Base-by-base conservation (phyloP, 2,888 invertebrate species). In the Stenodera caucasica region DNA sequence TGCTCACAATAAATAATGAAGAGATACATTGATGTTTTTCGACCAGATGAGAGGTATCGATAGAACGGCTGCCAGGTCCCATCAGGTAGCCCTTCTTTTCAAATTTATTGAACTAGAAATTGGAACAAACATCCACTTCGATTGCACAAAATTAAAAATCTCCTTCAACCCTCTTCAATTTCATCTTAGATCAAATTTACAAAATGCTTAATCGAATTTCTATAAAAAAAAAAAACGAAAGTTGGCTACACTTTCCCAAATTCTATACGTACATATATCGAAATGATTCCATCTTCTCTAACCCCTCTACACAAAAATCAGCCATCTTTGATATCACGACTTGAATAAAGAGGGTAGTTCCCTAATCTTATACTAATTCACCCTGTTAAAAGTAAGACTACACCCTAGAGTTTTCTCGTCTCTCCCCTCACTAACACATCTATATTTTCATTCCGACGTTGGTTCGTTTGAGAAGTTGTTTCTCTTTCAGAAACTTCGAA, bases 321-420 rank as follows among this genome's bases (percentile, higher is more conserved):
- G 75, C 75, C 75, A 75, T 74, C 74, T 75, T 75, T 73, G 73
- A 72, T 74, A 73, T 70, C 70, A 70, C 68, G 63, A 69, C 67
- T 61, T 68, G 69, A 72, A 73, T 70, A 67, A 67, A 63, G 70
- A 72, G 72, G 73, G 74, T 71, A 71, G 70, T 70, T 70, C 73
- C 73, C 75, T 74, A 74, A 74, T 73, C 75, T 71, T 73, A 66
- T 66, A 72, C 71, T 75, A 75, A 75, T 75, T 75, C 74, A 74
- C 74, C 75, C 75, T 75, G 73, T 75, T 72, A 73, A 67, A 70
- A 70, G 73, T 70, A 74, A 75, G 73, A 67, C 72, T 75, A 75
- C 74, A 75, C 75, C 74, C 73, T 70, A 70, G 66, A 53, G 35
- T 58, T 64, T 59, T 53, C 53, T 54, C 59, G 18, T 45, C 11